Base-by-base conservation (phyloP, 2,113 vertebrate genomes). In the Saguinus imperator region DNA sequence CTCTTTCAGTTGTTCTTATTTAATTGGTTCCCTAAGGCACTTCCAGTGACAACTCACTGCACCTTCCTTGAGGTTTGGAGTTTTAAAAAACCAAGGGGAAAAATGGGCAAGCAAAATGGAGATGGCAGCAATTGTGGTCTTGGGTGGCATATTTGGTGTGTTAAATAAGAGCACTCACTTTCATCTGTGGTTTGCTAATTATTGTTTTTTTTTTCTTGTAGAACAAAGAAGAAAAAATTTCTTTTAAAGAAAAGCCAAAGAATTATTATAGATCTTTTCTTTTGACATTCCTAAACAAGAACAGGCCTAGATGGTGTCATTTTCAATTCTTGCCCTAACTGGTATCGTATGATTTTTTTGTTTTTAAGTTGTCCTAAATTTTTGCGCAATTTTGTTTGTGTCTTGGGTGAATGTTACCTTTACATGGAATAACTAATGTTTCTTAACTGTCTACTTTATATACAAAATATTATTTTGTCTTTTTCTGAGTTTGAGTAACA, bases 211-310 rank as follows among this genome's bases (percentile, higher is more conserved):
- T 64, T 29, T n/a, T 10, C 25, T 43, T 83, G n/a, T 2, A 95
- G 94, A 97, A 98, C 94, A 97, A 98, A 97, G 97, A 91, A 92
- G 66, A 82, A 96, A 94, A 95, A 81, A 35, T 14, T 97, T 83
- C 95, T 95, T 97, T 96, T 96, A 93, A 97, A 96, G 82, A 97
- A 98, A 97, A 95, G 95, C 91, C 95, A 97, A 85, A 95, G 83
- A 97, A 95, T 89, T 92, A 95, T 91, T 93, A 96, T 73, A 96
- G 91, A 96, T 94, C 93, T 95, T 94, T 97, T 94, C 97, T 95
- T 97, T 93, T 94, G 91, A 96, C 96, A 96, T 97, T 97, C 96
- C 82, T 97, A 93, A 97, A 86, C 87, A 97, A 96, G 96, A 97
- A 91, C 93, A 95, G 96, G 37, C 95, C 77, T 97, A 95, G 66